These are phyloP conservation scores for Drosophila paramelanica DNA, from an alignment of 2,888 invertebrate genomes.

Conservation along the genomic window DNA sequence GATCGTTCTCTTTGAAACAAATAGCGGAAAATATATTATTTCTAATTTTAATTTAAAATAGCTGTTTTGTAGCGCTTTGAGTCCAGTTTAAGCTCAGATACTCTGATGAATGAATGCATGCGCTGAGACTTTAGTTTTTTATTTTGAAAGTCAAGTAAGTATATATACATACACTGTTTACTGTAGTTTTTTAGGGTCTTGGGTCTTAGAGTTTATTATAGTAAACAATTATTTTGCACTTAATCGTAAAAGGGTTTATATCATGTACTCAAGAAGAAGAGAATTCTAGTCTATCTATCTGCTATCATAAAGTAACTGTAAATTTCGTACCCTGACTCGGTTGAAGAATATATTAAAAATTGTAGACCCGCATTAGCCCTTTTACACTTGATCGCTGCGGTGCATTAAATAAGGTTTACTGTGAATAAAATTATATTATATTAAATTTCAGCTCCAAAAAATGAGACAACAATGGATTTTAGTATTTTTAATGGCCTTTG, in stretches of 20 bases:
- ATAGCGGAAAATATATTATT: not conserved
- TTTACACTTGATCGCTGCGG: not conserved
- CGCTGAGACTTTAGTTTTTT: not conserved
- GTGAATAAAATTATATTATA: not conserved
- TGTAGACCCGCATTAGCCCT: not conserved
- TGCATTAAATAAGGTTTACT: not conserved
- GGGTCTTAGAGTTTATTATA: not conserved
- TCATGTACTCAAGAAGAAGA: not conserved
- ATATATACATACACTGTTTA: too few relatives aligned
- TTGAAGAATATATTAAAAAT: too few relatives aligned
- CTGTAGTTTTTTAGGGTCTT: not conserved
- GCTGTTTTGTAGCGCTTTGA: slow-evolving; percentile 2
- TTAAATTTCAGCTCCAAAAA: not conserved
- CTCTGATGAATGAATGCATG: slow-evolving; percentile 9
- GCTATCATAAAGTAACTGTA: not conserved
- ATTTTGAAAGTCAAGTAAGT: not conserved
- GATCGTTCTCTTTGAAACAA: slow-evolving; percentile 3
- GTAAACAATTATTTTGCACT: not conserved
- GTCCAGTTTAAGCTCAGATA: slow-evolving; percentile 21
- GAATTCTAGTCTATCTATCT: not conserved
- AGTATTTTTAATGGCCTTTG: not conserved
- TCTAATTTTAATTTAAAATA: slow-evolving; percentile 11
- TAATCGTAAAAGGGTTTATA: not conserved
- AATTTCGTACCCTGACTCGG: too few relatives aligned
- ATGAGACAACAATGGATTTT: slow-evolving; percentile 2